Evolutionary conservation across 2,888 invertebrate species (phyloP).

Genomic region (Dasysyrphus tricinctus): DNA sequence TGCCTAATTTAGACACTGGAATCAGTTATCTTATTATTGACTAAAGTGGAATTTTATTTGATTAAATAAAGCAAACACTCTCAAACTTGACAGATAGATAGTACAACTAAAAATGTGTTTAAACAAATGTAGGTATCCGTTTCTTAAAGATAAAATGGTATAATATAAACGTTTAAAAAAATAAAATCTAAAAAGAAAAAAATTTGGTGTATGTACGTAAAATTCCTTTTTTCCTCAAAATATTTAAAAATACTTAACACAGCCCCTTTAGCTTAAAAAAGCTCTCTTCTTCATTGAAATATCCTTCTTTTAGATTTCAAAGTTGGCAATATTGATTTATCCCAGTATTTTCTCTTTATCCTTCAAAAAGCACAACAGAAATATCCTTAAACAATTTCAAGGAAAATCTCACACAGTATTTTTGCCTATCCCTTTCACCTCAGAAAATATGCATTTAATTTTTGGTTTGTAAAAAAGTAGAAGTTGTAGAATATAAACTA

Average conservation of each 20-base stretch:
- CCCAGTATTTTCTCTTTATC: slow-evolving; percentile 57
- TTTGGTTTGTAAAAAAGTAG: slow-evolving; percentile 3
- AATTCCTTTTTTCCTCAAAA: neutral
- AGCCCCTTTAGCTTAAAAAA: slow-evolving; percentile 46
- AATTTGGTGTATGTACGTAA: no score
- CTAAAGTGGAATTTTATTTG: no score
- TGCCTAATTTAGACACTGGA: no score
- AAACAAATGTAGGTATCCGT: no score
- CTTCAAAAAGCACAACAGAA: slow-evolving; percentile 53
- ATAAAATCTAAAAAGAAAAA: no score
- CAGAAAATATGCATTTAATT: slow-evolving; percentile 52
- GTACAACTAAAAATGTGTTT: no score
- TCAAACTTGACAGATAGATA: no score
- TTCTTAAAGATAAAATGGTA: no score
- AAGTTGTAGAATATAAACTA: neutral
- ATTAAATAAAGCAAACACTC: no score
- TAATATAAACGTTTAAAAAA: no score
- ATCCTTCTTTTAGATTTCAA: slow-evolving; percentile 4
- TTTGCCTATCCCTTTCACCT: slow-evolving; percentile 24
- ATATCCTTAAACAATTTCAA: slow-evolving; percentile 66
- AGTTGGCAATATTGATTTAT: slow-evolving; percentile 63
- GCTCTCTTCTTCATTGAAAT: slow-evolving; percentile 35
- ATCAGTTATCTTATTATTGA: no score
- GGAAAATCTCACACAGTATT: slow-evolving; percentile 30
- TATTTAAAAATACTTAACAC: neutral